Percentiles rank a stretch among this genome's conserved stretches.
These are phyloP conservation scores for Porites rus DNA, from an alignment of 92 coral and sea anemone species.

Conservation along the genomic window DNA sequence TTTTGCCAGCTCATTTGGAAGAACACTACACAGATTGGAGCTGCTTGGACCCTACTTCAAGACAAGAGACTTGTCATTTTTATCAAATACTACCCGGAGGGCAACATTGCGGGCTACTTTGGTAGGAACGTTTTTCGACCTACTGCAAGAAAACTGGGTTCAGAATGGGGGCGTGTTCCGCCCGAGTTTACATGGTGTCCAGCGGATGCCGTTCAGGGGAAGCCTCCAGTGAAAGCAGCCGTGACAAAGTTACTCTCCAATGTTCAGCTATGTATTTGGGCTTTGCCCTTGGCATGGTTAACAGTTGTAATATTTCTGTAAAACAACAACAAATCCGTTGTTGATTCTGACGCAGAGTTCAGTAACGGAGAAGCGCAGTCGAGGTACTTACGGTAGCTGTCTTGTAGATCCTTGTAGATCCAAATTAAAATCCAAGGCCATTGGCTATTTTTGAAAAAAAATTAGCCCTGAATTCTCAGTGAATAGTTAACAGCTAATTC, in stretches of 20 bases:
- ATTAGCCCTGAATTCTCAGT: no score
- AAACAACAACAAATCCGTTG: no score
- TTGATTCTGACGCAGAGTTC: no score
- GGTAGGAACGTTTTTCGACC: constrained; percentile 53
- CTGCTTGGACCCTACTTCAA: constrained; percentile 58
- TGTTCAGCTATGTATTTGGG: neutral
- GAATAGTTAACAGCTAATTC: no score
- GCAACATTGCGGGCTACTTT: constrained; percentile 43
- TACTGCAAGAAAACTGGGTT: neutral
- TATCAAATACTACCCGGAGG: constrained; percentile 61
- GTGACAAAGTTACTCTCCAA: neutral
- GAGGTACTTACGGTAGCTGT: no score
- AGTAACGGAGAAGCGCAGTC: no score
- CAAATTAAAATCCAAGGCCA: no score
- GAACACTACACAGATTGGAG: constrained; percentile 65
- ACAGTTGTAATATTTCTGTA: no score
- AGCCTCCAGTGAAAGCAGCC: neutral
- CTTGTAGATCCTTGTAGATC: no score
- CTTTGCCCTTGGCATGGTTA: neutral
- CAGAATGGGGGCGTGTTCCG: constrained; percentile 1
- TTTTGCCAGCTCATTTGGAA: constrained; percentile 59
- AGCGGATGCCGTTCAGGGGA: neutral
- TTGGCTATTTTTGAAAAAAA: no score
- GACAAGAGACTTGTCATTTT: constrained; percentile 52
- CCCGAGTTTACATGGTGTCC: constrained; percentile 21